Conservation (phyloP, 35 echinoderm and acorn worm species). For the Apostichopus parvimensis region DNA sequence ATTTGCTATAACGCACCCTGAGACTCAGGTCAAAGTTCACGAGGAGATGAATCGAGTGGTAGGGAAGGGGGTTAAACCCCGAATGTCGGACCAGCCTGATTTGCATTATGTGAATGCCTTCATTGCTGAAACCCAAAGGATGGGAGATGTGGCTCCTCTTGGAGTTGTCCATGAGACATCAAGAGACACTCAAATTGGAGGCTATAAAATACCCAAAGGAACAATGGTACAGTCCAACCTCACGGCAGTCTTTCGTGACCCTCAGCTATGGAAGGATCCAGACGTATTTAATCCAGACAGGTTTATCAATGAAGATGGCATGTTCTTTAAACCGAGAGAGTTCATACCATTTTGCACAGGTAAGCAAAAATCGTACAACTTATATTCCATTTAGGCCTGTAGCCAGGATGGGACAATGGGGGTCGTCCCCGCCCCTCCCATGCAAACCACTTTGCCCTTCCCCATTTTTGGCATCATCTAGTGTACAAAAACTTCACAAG, state of each 20-base stretch:
- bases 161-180: conserved; percentile 74
- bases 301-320: conserved; percentile 69
- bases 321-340: conserved; percentile 60
- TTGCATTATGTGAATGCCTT: conserved; percentile 59
- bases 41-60: conserved; percentile 80
- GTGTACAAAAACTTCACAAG: too few species aligned
- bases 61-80: conserved; percentile 50
- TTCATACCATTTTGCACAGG: conserved; percentile 82
- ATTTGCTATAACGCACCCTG: conserved; percentile 62
- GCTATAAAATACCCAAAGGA: conserved; percentile 74
- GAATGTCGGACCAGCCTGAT: conserved; percentile 20
- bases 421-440: too few species aligned
- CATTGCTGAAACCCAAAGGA: conserved; percentile 56
- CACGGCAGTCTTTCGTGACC: conserved; percentile 61
- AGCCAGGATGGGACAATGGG: too few species aligned
- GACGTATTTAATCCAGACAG: conserved; percentile 76
- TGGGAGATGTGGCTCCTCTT: conserved; percentile 61
- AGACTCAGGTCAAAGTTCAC: conserved; percentile 75
- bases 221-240: conserved; percentile 72
- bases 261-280: conserved; percentile 70
- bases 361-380: background rate
- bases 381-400: too few species aligned
- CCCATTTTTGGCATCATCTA: too few species aligned
- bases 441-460: too few species aligned
- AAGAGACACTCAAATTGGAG: conserved; percentile 60